phyloP scores from a whole-genome alignment of 2,797 vertebrate species.

The Ceyx erithaca region DNA sequence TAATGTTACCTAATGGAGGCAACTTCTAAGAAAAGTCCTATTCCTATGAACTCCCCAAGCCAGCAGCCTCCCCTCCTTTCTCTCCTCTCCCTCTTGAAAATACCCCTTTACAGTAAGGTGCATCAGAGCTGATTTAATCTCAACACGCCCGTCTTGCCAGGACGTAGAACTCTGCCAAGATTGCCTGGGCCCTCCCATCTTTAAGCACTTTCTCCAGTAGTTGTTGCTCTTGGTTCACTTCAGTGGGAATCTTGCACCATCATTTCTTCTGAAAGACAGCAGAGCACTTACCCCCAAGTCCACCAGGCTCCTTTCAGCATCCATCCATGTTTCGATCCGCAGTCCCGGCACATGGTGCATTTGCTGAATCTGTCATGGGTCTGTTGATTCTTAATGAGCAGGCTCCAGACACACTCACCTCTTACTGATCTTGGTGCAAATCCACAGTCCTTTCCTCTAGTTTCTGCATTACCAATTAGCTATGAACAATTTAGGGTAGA shows the following conservation, averaged over 20 bases:
- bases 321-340: rapidly evolving
- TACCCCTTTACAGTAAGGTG: neutral
- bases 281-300: neutral
- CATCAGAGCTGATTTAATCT: neutral
- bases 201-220: neutral
- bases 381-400: neutral
- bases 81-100: neutral
- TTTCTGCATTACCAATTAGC: neutral
- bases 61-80: neutral
- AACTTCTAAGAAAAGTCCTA: neutral
- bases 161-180: neutral
- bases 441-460: neutral
- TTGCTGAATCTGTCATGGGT: neutral
- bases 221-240: neutral
- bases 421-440: neutral
- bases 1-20: neutral
- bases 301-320: neutral
- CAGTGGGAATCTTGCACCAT: neutral
- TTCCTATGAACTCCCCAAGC: neutral
- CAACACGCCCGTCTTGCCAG: neutral
- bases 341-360: neutral
- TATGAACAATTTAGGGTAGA: neutral
- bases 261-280: neutral
- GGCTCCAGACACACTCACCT: neutral
- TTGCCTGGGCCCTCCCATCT: neutral